A percentile compares a stretch with the other conserved stretches of the same genome.
Evolutionary conservation across 2,113 vertebrate species (phyloP).

Genomic region (Tonatia bakeri): DNA sequence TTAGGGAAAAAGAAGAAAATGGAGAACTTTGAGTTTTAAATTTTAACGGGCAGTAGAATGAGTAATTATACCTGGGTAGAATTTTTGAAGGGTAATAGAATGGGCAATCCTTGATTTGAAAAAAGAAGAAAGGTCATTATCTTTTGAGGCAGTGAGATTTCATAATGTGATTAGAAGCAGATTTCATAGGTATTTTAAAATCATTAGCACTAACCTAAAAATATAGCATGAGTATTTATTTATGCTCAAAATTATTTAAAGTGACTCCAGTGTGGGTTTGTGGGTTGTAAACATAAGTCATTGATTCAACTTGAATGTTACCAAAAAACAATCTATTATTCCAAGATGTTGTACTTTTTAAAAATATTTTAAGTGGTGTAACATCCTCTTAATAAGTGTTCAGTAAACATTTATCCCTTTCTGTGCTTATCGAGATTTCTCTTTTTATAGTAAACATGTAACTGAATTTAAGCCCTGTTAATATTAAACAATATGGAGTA

Average conservation of each 20-base stretch:
- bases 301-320: neutral
- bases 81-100: neutral
- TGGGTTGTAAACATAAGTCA: neutral
- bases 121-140: neutral
- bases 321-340: neutral
- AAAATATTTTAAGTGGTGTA: neutral
- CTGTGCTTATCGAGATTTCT: slow-evolving; percentile 6
- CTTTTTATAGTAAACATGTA: neutral
- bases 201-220: neutral
- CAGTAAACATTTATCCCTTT: neutral
- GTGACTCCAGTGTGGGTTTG: neutral
- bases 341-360: neutral
- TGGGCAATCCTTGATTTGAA: neutral
- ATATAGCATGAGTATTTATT: neutral
- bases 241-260: slow-evolving; percentile 5
- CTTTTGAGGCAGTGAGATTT: neutral
- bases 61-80: neutral
- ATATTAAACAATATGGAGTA: neutral
- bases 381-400: neutral
- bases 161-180: neutral
- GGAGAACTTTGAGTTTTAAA: neutral
- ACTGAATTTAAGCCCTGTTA: neutral
- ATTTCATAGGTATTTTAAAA: neutral
- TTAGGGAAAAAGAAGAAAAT: neutral
- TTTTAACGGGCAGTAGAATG: neutral